Percentiles rank a stretch among this genome's conserved stretches.
Evolutionary conservation across 2,113 vertebrate genomes (phyloP).

Genomic region (Fregata magnificens): DNA sequence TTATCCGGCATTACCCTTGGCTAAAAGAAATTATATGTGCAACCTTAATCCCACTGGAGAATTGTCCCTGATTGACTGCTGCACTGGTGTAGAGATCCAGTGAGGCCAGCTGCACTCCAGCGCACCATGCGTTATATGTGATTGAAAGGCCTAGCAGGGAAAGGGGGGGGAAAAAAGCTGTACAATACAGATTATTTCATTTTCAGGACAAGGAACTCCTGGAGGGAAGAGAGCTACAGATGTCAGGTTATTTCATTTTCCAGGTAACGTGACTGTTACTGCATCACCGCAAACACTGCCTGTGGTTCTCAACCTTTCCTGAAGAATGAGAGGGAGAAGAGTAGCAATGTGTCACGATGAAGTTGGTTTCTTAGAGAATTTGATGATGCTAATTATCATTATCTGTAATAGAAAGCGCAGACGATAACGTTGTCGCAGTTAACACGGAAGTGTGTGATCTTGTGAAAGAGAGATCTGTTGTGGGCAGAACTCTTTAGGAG

Average conservation of each 20-base stretch:
- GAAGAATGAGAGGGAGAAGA: not conserved
- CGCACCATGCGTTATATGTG: rapidly evolving
- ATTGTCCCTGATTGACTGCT: not conserved
- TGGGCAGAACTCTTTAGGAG: not conserved
- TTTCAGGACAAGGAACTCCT: not conserved
- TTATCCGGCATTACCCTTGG: not conserved
- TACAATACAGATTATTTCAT: not conserved
- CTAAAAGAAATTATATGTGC: not conserved
- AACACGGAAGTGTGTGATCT: not conserved
- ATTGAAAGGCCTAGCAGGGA: not conserved
- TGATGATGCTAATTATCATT: not conserved
- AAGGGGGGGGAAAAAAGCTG: not conserved
- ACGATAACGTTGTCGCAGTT: not conserved
- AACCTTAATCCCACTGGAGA: not conserved
- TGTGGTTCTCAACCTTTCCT: not conserved
- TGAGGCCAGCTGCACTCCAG: not conserved
- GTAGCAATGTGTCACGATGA: not conserved
- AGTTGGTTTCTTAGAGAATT: not conserved
- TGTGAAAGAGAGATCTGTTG: not conserved
- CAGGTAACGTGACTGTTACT: not conserved
- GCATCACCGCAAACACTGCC: not conserved
- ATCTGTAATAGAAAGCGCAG: not conserved
- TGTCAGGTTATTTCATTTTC: not conserved
- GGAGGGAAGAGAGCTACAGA: not conserved
- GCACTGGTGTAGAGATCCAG: not conserved